phyloP scores from a whole-genome alignment of 2,113 vertebrate genomes.

The Glaucidium brasilianum region DNA sequence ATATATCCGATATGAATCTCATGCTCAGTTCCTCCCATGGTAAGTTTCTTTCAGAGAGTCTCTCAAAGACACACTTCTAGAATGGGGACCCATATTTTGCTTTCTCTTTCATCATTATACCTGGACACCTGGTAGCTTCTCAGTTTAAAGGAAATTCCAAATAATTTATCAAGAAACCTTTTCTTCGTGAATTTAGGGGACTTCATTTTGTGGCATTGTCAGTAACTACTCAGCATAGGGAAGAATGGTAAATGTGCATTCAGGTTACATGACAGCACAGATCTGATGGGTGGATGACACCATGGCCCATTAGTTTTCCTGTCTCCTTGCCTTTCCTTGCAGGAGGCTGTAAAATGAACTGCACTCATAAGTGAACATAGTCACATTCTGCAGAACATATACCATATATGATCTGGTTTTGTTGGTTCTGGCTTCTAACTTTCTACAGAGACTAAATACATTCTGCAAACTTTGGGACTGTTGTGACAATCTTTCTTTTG shows the following conservation, averaged over 20 bases:
- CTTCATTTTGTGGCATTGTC: not conserved
- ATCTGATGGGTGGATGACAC: not conserved
- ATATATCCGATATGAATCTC: not conserved
- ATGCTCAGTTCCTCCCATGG: not conserved
- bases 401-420: not conserved
- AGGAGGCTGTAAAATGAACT: not conserved
- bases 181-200: not conserved
- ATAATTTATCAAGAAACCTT: not conserved
- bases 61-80: not conserved
- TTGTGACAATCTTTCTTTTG: not conserved
- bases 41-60: not conserved
- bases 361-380: not conserved
- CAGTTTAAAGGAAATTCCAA: not conserved
- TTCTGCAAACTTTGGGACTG: not conserved
- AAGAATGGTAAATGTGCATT: not conserved
- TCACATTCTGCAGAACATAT: not conserved
- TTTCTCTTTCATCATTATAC: not conserved
- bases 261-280: not conserved
- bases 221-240: not conserved
- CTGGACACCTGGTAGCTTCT: not conserved
- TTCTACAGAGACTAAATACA: not conserved
- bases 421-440: not conserved
- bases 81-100: not conserved
- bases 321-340: not conserved
- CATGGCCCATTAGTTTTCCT: not conserved